Conservation (phyloP, 2,797 vertebrate species). For the Todus mexicanus region DNA sequence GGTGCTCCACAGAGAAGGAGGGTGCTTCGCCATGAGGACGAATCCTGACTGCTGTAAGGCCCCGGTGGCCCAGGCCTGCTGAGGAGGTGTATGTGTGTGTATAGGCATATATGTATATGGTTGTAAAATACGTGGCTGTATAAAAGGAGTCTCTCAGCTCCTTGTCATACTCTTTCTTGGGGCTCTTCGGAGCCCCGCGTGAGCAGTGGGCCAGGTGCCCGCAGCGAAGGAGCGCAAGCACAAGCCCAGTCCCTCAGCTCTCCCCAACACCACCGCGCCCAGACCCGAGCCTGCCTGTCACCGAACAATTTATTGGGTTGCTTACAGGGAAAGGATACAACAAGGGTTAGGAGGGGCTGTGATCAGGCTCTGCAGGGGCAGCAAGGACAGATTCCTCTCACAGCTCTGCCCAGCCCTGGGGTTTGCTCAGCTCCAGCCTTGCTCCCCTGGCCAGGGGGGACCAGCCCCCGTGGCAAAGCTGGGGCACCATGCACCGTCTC, state of each 20-base stretch:
- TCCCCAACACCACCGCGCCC: neutral
- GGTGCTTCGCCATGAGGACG: neutral
- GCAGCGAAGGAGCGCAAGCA: neutral
- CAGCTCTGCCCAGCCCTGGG: neutral
- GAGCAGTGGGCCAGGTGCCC: neutral
- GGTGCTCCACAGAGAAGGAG: neutral
- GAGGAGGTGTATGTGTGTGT: neutral
- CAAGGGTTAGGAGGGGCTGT: neutral
- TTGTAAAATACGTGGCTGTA: constrained; percentile 56
- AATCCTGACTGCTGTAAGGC: neutral
- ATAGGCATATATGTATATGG: constrained; percentile 60
- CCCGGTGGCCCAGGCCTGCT: neutral
- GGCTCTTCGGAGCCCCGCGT: neutral
- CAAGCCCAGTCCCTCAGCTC: neutral
- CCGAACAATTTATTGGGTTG: constrained; percentile 24
- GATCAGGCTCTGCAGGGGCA: neutral
- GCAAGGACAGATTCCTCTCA: neutral
- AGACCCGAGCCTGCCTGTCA: neutral
- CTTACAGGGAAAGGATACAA: neutral
- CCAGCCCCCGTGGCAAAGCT: neutral
- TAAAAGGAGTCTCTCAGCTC: constrained; percentile 10
- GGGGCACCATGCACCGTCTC: neutral
- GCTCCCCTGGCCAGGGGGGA: neutral
- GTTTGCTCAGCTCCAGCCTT: neutral
- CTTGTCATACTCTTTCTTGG: neutral